A percentile compares a stretch with the other conserved stretches of the same genome.
Conservation (phyloP, 2,113 vertebrate genomes). For the Condylura cristata region DNA sequence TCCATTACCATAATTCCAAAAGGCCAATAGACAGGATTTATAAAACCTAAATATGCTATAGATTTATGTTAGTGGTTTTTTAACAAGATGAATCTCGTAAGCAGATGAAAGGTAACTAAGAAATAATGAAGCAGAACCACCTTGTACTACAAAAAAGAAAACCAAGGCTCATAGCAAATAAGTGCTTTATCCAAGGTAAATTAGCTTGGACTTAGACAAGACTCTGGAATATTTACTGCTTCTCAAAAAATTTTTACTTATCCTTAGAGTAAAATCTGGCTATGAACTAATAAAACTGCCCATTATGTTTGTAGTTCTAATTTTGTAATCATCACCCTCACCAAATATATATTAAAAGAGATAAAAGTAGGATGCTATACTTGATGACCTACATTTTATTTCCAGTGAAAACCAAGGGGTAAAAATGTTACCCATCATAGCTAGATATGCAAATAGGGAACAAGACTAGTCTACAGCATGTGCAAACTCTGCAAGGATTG, state of each 20-base stretch:
- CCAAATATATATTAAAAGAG: not conserved
- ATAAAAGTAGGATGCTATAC: not conserved
- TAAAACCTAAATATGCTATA: conserved; percentile 1
- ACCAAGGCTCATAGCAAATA: not conserved
- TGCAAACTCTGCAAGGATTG: not conserved
- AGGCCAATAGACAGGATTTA: not conserved
- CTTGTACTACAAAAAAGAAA: conserved; percentile 41
- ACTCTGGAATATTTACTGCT: not conserved
- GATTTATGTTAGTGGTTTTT: conserved; percentile 32
- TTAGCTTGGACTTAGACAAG: not conserved
- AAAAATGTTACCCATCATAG: not conserved
- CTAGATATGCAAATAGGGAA: not conserved
- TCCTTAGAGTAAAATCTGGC: not conserved
- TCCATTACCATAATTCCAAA: conserved; percentile 28
- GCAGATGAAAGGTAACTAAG: not conserved
- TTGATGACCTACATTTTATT: not conserved
- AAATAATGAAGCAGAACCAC: not conserved
- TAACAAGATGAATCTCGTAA: not conserved
- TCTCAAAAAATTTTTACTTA: not conserved
- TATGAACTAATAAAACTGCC: not conserved
- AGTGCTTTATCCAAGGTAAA: not conserved
- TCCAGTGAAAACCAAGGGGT: conserved; percentile 5
- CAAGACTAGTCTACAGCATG: not conserved
- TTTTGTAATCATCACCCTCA: not conserved
- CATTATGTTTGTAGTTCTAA: not conserved